phyloP scores from a whole-genome alignment of 2,888 invertebrate genomes.

The Drosophila barbarae region DNA sequence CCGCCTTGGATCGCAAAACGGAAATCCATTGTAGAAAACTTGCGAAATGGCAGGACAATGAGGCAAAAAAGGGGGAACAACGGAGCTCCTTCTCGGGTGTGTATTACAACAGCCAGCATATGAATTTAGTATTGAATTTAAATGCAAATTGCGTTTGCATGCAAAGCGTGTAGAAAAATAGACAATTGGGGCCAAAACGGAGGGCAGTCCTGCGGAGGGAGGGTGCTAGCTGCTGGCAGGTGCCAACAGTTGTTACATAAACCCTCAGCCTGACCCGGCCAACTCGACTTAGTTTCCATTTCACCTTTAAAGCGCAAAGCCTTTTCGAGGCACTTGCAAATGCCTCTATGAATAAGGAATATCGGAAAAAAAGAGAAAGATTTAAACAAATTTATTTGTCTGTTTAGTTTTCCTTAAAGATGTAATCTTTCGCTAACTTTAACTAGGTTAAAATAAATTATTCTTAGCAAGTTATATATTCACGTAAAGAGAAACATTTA shows the following conservation, averaged over 20 bases:
- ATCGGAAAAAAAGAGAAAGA: constrained; percentile 5
- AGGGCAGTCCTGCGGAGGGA: not conserved
- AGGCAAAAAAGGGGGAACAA: constrained; percentile 7
- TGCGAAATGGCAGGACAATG: constrained; percentile 72
- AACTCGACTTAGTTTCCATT: constrained; percentile 4
- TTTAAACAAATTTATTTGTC: constrained; percentile 31
- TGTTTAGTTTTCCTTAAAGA: not conserved
- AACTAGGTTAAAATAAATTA: too few species aligned
- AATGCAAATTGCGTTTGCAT: constrained; percentile 75
- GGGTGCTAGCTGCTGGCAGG: constrained; percentile 12
- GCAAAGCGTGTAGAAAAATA: constrained; percentile 65
- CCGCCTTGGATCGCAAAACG: constrained; percentile 47
- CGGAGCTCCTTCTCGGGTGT: constrained; percentile 47
- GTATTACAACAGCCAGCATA: constrained; percentile 65
- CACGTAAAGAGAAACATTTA: not conserved
- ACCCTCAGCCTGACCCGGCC: constrained; percentile 16
- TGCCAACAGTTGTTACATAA: constrained; percentile 33
- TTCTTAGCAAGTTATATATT: not conserved
- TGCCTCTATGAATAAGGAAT: constrained; percentile 18
- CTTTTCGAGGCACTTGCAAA: constrained; percentile 19
- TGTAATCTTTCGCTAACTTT: not conserved
- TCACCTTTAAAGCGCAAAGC: constrained; percentile 24
- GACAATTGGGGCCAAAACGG: constrained; percentile 20
- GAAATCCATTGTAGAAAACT: constrained; percentile 73
- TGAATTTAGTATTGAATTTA: constrained; percentile 76